Evolutionary conservation across 2,797 vertebrate genomes (phyloP).

Genomic region (Melanotaenia parkinsoni): DNA sequence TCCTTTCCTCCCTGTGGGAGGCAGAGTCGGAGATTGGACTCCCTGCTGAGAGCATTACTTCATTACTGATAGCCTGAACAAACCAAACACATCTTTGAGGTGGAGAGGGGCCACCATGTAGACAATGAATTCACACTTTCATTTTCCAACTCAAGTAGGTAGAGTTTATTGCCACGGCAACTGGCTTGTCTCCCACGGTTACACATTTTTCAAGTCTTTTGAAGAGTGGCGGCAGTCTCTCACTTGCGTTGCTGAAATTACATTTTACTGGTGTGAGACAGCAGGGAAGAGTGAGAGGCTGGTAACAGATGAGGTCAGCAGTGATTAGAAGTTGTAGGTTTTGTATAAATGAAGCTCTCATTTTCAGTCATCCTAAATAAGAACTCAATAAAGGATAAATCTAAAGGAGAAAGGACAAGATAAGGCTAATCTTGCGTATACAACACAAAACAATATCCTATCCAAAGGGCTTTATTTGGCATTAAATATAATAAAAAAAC

Average conservation of each 20-base stretch:
- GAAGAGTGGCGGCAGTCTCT: slow-evolving; percentile 47
- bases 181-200: slow-evolving; percentile 47
- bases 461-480: not conserved
- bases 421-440: not conserved
- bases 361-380: not conserved
- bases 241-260: slow-evolving; percentile 32
- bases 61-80: slow-evolving; percentile 24
- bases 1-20: slow-evolving; percentile 8
- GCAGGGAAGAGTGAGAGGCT: slow-evolving; percentile 15
- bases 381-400: not conserved
- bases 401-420: not conserved
- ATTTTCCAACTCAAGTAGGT: slow-evolving; percentile 41
- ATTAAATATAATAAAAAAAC: not conserved
- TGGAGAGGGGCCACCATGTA: slow-evolving; percentile 30
- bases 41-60: slow-evolving; percentile 38
- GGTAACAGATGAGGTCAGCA: slow-evolving; percentile 18
- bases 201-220: slow-evolving; percentile 42
- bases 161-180: slow-evolving; percentile 66
- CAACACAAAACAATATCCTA: not conserved
- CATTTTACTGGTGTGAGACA: slow-evolving; percentile 23
- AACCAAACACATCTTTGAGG: slow-evolving; percentile 30
- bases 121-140: slow-evolving; percentile 59
- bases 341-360: not conserved
- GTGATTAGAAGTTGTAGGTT: slow-evolving; percentile 14
- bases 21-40: slow-evolving; percentile 6